Evolutionary conservation across 2,888 invertebrate species (phyloP), one percentile per base, ranked within the genome.

Genomic region (Nemurella pictetii): DNA sequence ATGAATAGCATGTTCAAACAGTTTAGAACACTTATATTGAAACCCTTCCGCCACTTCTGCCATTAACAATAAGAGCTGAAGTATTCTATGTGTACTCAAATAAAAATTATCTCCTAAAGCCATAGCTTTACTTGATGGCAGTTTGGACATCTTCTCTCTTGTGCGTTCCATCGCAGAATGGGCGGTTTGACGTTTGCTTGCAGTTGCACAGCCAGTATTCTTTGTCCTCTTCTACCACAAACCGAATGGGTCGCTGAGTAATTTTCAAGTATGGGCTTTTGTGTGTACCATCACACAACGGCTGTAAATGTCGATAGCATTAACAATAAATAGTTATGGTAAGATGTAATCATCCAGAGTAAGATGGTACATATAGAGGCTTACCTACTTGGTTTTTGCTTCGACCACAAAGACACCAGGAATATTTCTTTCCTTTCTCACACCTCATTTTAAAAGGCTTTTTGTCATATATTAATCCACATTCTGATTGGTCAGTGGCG

Each of bases 131-230:
- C 32, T 85, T 91, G 25, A 91, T 89, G 77, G 92, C 91, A 20
- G 93, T 91, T 89, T 95, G 94, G 83, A 96, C 93, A 75, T 94
- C 93, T 86, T 93, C 92, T 84, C 92, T 92, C 89, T 96, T 95
- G 90, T 99, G 99, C 12, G 97, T 95, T 12, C 99, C 99, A 91
- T 99, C 99, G 91, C 99, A 99, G 90, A 98, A 99, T 0, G 99
- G 99, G 87, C 97, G 92, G 87, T 96, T 96, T 82, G 93, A 93
- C 0, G 98, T 98, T 89, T 98, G 98, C 90, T 99, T 99, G 90
- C 99, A 99, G 89, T 97, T 97, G 90, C 99, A 99, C n/a, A 99
- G 91, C 96, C 97, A 98, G 89, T 98, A 98, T 26, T 97, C 96
- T 88, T 96, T 97, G 0, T 95, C 95, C 91, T 98, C 95, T 83